Evolutionary conservation across 2,888 invertebrate genomes (phyloP).

Genomic region (Cybosia mesomella): DNA sequence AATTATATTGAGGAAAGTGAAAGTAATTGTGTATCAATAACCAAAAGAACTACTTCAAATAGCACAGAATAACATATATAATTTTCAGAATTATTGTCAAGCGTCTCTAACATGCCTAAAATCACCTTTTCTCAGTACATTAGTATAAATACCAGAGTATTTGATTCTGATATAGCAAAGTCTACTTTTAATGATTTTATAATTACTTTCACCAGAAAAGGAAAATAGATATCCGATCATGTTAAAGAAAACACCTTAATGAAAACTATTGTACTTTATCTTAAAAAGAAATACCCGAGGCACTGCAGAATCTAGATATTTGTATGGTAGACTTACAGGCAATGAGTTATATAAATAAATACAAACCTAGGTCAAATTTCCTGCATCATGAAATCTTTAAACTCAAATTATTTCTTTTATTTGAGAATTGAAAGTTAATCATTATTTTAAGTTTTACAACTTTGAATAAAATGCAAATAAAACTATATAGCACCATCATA

Average conservation of each 20-base stretch:
- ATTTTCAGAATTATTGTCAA: no score
- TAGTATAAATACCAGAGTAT: neutral
- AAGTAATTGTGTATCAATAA: no score
- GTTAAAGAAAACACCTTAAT: neutral
- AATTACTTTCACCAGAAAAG: slow-evolving; percentile 1
- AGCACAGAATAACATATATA: no score
- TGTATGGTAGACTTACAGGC: neutral
- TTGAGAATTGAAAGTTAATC: slow-evolving; percentile 8
- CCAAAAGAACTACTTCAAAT: no score
- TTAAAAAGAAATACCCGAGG: neutral
- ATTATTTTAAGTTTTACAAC: slow-evolving; percentile 5
- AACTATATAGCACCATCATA: neutral
- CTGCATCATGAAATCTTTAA: slow-evolving; percentile 9
- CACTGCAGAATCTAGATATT: neutral
- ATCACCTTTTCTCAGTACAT: no score
- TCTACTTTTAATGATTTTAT: neutral
- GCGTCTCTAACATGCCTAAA: no score
- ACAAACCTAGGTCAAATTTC: neutral
- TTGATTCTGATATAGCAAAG: neutral
- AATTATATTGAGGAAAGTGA: no score
- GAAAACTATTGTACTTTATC: neutral
- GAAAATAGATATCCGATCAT: neutral
- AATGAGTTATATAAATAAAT: neutral
- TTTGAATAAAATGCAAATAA: neutral
- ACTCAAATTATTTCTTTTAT: slow-evolving; percentile 9